Evolutionary conservation across 2,113 vertebrate genomes (phyloP), one percentile per base, ranked within the genome.

Genomic region (Pterocles gutturalis): DNA sequence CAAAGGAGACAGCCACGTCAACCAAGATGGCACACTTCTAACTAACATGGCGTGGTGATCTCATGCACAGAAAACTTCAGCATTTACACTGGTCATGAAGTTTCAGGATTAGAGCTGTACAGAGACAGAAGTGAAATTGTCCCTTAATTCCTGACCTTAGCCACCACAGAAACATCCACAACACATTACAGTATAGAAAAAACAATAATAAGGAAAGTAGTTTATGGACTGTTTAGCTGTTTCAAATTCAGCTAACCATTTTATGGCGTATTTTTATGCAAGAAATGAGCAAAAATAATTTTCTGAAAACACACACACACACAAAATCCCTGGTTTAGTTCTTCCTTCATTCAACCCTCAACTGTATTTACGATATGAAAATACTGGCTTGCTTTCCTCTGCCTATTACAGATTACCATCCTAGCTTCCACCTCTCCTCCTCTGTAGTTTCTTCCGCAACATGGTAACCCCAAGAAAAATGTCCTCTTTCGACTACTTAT

Each of bases 41-140:
- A 1, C 5, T 25, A 28, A 28, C 3, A 11, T 0, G n/a, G 25
- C n/a, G 75, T 4, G 17, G n/a, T 9, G 17, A 69, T 25, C 60
- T 62, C 28, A 8, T 0, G 25, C 62, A 24, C 17, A 71, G 46
- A 18, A 18, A 88, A 48, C 20, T n/a, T 28, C 65, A 62, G 88
- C 17, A 5, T 60, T 80, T 55, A 10, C 36, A 15, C 17, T 33
- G 54, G 4, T 16, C 10, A 8, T 6, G 43, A 67, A 67, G 24
- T 51, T 38, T 60, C 34, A 51, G 82, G 29, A 48, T 53, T 45
- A 43, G 11, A 81, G 5, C 16, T 29, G 29, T 21, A 26, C 2
- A 51, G 28, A 51, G 15, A 15, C 3, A 49, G 24, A 60, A 65
- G 5, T 29, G 65, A 86, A 72, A 46, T 5, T 24, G 3, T 13